A percentile compares a stretch with the other conserved stretches of the same genome.
These are phyloP conservation scores for Acanthacorydalis orientalis DNA, from an alignment of 2,888 invertebrate genomes.

Conservation along the genomic window DNA sequence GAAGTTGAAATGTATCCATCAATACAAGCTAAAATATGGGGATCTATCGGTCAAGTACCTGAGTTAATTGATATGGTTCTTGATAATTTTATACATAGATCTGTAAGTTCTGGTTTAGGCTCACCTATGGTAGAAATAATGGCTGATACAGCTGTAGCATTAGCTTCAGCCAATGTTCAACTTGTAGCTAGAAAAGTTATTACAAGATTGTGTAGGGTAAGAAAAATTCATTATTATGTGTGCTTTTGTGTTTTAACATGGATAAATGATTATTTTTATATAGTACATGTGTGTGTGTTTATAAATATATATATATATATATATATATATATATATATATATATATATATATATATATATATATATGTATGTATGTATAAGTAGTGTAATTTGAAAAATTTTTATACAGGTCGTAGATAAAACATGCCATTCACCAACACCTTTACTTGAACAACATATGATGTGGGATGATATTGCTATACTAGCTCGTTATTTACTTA, in stretches of 20 bases:
- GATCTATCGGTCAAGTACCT: slow-evolving; percentile 85
- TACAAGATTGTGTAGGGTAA: slow-evolving; percentile 71
- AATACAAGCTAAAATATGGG: slow-evolving; percentile 99
- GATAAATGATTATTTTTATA: too few relatives aligned
- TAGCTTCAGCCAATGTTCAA: slow-evolving; percentile 93
- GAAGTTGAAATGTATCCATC: slow-evolving; percentile 99
- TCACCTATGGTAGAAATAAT: slow-evolving; percentile 95
- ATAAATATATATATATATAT: too few relatives aligned
- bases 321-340: background rate
- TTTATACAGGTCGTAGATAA: slow-evolving; percentile 58
- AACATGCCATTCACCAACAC: slow-evolving; percentile 88
- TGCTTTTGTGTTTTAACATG: too few relatives aligned
- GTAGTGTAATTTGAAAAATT: background rate
- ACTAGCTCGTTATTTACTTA: slow-evolving; percentile 82
- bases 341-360: background rate
- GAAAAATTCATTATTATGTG: slow-evolving; percentile 17
- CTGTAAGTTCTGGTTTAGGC: slow-evolving; percentile 79
- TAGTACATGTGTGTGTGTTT: too few relatives aligned
- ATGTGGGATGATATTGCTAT: slow-evolving; percentile 99
- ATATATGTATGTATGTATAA: too few relatives aligned
- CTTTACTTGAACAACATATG: slow-evolving; percentile 73
- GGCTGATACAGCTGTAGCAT: slow-evolving; percentile 94
- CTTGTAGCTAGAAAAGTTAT: slow-evolving; percentile 92
- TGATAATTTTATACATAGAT: slow-evolving; percentile 87
- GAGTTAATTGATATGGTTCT: slow-evolving; percentile 93